Evolutionary conservation across 1,140 invertebrate genomes (phyloP).

Genomic region (Diabrotica undecimpunctata): DNA sequence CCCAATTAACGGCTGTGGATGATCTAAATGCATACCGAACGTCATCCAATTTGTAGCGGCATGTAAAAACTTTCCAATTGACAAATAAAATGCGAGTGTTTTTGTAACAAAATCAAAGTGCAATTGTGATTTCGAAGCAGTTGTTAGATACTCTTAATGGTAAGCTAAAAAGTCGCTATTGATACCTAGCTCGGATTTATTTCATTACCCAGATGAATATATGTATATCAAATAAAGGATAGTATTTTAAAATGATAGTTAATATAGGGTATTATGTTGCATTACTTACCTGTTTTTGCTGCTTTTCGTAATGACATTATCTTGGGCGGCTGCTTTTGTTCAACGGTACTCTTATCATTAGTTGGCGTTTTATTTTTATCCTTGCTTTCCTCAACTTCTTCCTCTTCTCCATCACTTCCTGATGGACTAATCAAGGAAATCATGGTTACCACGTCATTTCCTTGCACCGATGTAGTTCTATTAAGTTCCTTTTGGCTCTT

Average conservation of each 20-base stretch:
- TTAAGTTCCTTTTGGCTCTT: conserved; percentile 24
- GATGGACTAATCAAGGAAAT: conserved; percentile 55
- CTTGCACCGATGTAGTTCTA: conserved; percentile 22
- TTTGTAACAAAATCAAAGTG: no score
- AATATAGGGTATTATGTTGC: conserved; percentile 5
- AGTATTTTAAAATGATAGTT: background rate
- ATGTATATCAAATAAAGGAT: no score
- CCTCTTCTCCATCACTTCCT: conserved; percentile 53
- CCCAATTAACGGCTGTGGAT: no score
- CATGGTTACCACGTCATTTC: conserved; percentile 55
- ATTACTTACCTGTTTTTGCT: conserved; percentile 46
- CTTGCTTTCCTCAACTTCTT: conserved; percentile 18
- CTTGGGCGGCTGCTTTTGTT: conserved; percentile 30
- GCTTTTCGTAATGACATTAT: conserved; percentile 45
- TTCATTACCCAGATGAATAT: no score
- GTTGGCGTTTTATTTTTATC: conserved; percentile 45
- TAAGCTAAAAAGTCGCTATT: no score
- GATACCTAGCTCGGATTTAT: no score
- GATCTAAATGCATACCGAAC: no score
- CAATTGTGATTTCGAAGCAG: no score
- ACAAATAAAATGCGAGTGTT: no score
- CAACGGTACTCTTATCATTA: conserved; percentile 4
- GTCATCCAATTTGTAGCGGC: no score
- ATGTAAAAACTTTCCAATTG: no score
- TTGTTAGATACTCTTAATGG: no score